These are phyloP conservation scores for Hylaeus anthracinus DNA, from an alignment of 1,140 invertebrate genomes.

Conservation along the genomic window DNA sequence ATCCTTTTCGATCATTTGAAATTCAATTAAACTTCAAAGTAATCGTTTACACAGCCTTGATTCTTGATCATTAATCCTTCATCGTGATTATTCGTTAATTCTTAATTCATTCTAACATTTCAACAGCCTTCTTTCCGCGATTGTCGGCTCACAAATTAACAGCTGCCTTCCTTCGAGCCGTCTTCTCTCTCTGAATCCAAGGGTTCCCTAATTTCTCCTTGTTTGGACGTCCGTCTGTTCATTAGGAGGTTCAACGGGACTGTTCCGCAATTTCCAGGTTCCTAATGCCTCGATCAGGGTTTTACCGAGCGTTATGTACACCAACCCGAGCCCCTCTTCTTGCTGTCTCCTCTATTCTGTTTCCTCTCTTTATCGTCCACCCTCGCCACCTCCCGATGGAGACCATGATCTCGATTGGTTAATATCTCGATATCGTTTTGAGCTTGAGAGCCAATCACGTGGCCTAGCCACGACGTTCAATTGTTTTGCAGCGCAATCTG, in stretches of 20 bases:
- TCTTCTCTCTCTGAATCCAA: background rate
- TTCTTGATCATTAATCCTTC: conserved; percentile 3
- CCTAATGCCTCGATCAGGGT: conserved; percentile 1
- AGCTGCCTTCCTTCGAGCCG: background rate
- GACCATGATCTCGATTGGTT: conserved; percentile 56
- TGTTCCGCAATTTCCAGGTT: background rate
- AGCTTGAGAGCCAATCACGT: conserved; percentile 67
- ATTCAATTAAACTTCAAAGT: conserved; percentile 31
- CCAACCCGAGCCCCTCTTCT: conserved; percentile 4
- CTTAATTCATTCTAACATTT: conserved; percentile 1
- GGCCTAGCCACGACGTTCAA: conserved; percentile 60
- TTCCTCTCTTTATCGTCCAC: background rate
- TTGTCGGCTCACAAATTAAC: background rate
- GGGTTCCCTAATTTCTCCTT: background rate
- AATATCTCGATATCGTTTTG: conserved; percentile 60
- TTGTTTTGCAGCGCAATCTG: conserved; percentile 66
- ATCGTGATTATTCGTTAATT: conserved; percentile 12
- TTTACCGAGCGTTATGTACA: background rate
- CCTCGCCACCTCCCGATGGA: background rate
- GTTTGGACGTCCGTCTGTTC: conserved; percentile 22
- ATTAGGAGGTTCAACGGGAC: background rate
- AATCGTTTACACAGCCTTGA: background rate
- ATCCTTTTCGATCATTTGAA: conserved; percentile 8
- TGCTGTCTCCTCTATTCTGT: background rate
- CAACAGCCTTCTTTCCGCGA: background rate